Conservation (phyloP, 2,888 invertebrate genomes). For the Iselma pallidipennis region DNA sequence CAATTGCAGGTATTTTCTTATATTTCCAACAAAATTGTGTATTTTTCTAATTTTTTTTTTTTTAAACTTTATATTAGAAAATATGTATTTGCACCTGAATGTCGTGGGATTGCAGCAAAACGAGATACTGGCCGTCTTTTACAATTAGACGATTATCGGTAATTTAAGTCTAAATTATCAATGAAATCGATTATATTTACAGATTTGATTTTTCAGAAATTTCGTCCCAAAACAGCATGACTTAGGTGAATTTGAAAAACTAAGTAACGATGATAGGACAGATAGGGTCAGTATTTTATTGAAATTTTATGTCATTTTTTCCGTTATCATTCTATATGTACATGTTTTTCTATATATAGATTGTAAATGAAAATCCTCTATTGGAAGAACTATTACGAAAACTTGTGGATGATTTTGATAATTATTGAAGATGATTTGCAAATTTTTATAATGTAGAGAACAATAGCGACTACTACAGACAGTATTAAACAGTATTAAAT, state of each 20-base stretch:
- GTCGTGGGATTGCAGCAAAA: constrained; percentile 10
- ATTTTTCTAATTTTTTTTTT: neutral
- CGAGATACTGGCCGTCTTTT: constrained; percentile 4
- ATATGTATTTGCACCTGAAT: constrained; percentile 7
- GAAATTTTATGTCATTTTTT: neutral
- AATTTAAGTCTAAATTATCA: no score
- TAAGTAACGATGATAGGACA: neutral
- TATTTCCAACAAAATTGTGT: no score
- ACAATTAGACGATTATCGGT: constrained; percentile 2
- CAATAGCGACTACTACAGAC: no score
- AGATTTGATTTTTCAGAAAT: neutral
- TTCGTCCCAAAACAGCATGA: neutral
- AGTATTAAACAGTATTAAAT: neutral
- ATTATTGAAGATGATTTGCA: neutral
- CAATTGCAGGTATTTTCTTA: neutral
- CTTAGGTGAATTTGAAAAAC: neutral
- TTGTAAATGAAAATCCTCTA: neutral
- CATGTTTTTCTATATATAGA: neutral
- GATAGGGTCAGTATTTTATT: neutral
- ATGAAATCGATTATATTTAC: no score
- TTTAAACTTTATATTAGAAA: neutral
- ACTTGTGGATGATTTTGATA: neutral
- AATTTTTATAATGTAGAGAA: no score
- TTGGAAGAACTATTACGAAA: neutral
- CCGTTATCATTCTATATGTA: neutral